phyloP scores from a whole-genome alignment of 2,888 invertebrate species.

The Orchesella flavescens region DNA sequence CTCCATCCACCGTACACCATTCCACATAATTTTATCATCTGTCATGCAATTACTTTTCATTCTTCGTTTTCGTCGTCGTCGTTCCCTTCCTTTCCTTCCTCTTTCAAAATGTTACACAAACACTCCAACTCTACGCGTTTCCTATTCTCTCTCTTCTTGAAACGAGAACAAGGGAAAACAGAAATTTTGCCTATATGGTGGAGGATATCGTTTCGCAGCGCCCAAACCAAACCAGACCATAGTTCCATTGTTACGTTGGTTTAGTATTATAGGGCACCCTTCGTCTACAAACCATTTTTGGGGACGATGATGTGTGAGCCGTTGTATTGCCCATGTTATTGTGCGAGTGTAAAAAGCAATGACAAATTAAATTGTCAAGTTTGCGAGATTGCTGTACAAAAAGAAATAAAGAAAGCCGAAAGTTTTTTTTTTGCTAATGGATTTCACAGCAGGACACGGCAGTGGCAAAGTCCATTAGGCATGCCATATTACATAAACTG shows the following conservation, averaged over 20 bases:
- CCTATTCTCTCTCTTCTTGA: not conserved
- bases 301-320: too few species aligned
- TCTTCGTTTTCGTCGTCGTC: not conserved
- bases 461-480: not conserved
- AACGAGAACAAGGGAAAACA: too few species aligned
- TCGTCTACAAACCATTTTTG: too few species aligned
- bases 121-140: not conserved
- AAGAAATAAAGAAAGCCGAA: not conserved
- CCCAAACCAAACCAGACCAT: too few species aligned
- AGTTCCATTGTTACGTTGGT: too few species aligned
- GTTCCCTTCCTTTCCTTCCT: slow-evolving; percentile 6
- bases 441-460: slow-evolving; percentile 44
- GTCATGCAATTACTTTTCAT: slow-evolving; percentile 9
- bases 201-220: too few species aligned
- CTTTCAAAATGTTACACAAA: not conserved
- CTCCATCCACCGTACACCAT: not conserved
- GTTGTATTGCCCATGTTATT: not conserved
- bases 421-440: slow-evolving; percentile 40
- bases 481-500: too few species aligned
- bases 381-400: not conserved
- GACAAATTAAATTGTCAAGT: slow-evolving; percentile 56
- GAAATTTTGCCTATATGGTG: too few species aligned
- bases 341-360: slow-evolving; percentile 24
- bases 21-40: slow-evolving; percentile 23
- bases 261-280: too few species aligned